These are phyloP conservation scores for Anabacerthia variegaticeps DNA, from an alignment of 2,797 vertebrate species.

Conservation along the genomic window DNA sequence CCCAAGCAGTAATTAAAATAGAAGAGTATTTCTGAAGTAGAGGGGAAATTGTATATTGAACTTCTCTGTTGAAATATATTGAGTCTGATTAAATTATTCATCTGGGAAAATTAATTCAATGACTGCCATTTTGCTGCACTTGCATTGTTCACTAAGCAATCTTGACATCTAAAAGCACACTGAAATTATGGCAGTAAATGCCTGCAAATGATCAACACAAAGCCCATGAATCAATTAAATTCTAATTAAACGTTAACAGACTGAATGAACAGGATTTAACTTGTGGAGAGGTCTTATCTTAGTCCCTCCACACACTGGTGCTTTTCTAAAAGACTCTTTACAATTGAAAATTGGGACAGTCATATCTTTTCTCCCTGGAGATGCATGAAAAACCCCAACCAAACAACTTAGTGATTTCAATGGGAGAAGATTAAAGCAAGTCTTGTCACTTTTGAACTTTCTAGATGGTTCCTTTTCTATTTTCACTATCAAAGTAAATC, in stretches of 20 bases:
- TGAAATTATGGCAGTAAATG: conserved; percentile 6
- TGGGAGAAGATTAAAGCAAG: neutral
- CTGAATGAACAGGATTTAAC: neutral
- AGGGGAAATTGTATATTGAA: neutral
- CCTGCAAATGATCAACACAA: conserved; percentile 25
- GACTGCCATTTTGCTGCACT: neutral
- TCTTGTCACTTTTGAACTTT: neutral
- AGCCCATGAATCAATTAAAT: conserved; percentile 23
- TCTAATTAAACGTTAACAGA: conserved; percentile 12
- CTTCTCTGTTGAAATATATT: neutral
- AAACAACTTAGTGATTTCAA: neutral
- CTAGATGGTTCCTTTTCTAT: neutral
- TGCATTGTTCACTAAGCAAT: neutral
- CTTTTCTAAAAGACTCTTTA: neutral
- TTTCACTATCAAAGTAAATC: neutral
- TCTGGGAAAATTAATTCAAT: neutral
- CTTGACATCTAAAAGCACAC: neutral
- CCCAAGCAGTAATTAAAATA: neutral
- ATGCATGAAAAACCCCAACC: neutral
- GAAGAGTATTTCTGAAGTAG: neutral
- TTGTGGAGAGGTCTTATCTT: neutral
- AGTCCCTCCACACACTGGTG: neutral
- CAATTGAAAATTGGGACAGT: neutral
- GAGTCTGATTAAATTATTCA: neutral
- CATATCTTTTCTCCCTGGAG: neutral